A percentile compares a stretch with the other conserved stretches of the same genome.
phyloP scores from a whole-genome alignment of 2,113 vertebrate genomes.

The Anolis carolinensis region DNA sequence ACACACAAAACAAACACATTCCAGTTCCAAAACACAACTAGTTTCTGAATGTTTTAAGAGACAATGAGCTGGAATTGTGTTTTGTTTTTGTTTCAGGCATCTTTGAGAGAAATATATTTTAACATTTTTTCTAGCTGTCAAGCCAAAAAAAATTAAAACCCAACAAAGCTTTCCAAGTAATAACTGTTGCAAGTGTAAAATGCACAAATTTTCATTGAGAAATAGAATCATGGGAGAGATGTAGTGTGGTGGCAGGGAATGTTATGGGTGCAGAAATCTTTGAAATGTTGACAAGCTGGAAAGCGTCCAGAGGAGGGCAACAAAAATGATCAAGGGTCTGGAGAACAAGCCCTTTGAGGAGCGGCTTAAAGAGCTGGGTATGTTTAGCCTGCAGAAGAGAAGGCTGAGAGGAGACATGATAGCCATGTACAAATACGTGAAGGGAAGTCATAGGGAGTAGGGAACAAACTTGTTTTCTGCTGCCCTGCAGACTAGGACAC shows the following conservation, averaged over 20 bases:
- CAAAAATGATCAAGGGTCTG: no score
- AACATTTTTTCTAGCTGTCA: background rate
- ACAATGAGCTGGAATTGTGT: slow-evolving; percentile 25
- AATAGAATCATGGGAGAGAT: background rate
- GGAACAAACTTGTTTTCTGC: no score
- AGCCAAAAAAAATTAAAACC: background rate
- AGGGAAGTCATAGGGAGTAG: no score
- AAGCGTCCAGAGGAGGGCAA: no score
- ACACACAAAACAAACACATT: slow-evolving; percentile 29
- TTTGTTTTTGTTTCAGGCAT: background rate
- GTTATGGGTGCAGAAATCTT: background rate
- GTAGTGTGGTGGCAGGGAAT: background rate
- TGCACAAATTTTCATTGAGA: background rate
- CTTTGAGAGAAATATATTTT: slow-evolving; percentile 35
- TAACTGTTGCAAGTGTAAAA: slow-evolving; percentile 21
- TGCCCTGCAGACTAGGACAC: no score
- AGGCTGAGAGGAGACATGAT: no score
- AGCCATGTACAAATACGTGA: no score
- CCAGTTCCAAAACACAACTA: slow-evolving; percentile 47
- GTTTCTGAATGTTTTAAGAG: slow-evolving; percentile 44
- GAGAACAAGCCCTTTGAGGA: no score
- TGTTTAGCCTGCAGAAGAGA: no score
- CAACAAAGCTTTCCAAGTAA: background rate
- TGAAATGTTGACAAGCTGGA: no score
- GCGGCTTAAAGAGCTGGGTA: no score